Evolutionary conservation across 2,888 invertebrate genomes (phyloP), one percentile per base, ranked within the genome.

Genomic region (Dusona sp.): DNA sequence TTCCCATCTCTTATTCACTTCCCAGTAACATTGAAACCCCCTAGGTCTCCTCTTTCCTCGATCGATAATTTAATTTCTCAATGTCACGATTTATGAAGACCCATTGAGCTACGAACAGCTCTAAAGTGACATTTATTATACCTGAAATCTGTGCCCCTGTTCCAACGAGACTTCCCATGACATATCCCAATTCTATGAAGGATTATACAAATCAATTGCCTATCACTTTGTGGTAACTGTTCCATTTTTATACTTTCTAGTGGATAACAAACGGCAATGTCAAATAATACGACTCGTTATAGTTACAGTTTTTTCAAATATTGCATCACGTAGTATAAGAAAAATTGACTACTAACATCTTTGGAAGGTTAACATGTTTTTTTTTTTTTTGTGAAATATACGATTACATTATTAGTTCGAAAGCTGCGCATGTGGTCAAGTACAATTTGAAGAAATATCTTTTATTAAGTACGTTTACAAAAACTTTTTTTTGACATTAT

Each of bases 41-140:
- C 22, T 7, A 42, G 68, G 83, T 48, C 80, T 64, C 83, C 61
- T 86, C 75, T 77, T 72, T 57, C 6, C 72, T 65, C 79, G 77
- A 74, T 89, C 88, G 84, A 87, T 89, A 87, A 88, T 88, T 86
- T 84, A 85, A 88, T 87, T 89, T 86, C 85, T 82, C 85, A 80
- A 87, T 84, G 68, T 54, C 86, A 72, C 68, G 54, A 25, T 61
- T 8, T 48, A 65, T 33, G 79, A 61, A 45, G 45, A 36, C 13
- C 19, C 65, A 77, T 38, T 72, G 25, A 29, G 67, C 72, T 51
- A 57, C 36, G 75, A 67, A 57, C 70, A 68, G n/a, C 11, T 16
- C 73, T 51, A 36, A 75, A 77, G 57, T 85, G 77, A 72, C 79
- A 83, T 86, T 86, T 80, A 83, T 80, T 72, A 80, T 80, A 61